A percentile compares a stretch with the other conserved stretches of the same genome.
Conservation (phyloP, 2,797 vertebrate species). For the Urosaurus nigricauda region DNA sequence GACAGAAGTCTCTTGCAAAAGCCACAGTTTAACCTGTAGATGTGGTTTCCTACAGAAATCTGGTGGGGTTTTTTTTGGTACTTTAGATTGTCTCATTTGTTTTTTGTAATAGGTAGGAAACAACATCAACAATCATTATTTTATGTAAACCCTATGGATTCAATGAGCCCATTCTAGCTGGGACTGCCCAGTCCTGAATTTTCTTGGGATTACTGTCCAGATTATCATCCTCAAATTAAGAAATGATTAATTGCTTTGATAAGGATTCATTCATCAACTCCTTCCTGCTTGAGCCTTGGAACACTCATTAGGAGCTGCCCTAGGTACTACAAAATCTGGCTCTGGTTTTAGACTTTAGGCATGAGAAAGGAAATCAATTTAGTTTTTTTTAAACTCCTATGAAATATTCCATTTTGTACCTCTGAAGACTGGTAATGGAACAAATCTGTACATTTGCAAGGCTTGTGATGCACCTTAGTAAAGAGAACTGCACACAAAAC, state of each 20-base stretch:
- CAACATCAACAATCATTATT: no score
- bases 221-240: neutral
- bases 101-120: neutral
- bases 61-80: neutral
- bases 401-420: neutral
- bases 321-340: neutral
- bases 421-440: neutral
- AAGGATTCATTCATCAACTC: neutral
- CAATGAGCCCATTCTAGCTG: no score
- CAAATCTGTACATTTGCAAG: neutral
- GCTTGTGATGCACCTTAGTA: neutral
- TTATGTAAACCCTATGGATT: no score
- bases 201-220: no score
- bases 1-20: neutral
- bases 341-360: no score
- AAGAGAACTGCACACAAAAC: neutral
- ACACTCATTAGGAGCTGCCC: neutral
- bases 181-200: no score
- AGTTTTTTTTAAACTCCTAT: neutral
- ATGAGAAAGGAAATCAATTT: neutral
- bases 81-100: neutral
- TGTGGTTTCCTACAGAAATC: slow-evolving; percentile 12
- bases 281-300: neutral
- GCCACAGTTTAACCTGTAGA: slow-evolving; percentile 3
- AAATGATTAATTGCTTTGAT: neutral